Conservation (phyloP, 2,797 vertebrate genomes). For the Pseudotriccus pelzelni region DNA sequence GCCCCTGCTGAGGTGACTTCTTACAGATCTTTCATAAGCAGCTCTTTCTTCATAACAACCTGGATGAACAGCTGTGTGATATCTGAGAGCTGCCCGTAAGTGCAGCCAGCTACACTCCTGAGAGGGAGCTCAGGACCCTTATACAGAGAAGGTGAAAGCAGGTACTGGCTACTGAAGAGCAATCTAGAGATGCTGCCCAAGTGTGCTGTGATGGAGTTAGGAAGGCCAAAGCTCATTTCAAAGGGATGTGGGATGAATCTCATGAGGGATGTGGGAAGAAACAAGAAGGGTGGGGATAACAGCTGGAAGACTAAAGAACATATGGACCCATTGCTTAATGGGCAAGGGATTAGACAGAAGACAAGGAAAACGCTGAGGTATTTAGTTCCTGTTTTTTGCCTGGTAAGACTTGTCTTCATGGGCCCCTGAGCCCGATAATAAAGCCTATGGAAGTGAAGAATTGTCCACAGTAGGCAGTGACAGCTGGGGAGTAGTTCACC, state of each 20-base stretch:
- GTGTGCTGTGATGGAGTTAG: background rate
- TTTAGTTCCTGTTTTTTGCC: background rate
- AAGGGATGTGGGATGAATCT: background rate
- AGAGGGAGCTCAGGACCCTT: background rate
- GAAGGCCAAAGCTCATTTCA: background rate
- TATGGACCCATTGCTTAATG: background rate
- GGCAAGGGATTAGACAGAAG: background rate
- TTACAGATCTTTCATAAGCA: background rate
- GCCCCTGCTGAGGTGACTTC: background rate
- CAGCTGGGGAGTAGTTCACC: background rate
- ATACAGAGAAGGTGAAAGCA: background rate
- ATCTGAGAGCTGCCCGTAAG: background rate
- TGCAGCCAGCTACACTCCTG: background rate
- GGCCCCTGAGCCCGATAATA: background rate
- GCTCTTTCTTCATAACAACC: background rate
- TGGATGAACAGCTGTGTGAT: background rate
- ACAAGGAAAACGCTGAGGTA: background rate
- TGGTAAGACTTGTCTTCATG: background rate
- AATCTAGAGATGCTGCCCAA: background rate
- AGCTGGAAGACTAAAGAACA: background rate
- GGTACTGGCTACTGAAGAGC: background rate
- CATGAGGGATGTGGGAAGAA: background rate
- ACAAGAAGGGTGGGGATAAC: background rate
- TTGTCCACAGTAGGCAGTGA: background rate
- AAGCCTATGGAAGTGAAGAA: background rate